Conservation (phyloP, 2,113 vertebrate species). For the Ceyx margarethae region DNA sequence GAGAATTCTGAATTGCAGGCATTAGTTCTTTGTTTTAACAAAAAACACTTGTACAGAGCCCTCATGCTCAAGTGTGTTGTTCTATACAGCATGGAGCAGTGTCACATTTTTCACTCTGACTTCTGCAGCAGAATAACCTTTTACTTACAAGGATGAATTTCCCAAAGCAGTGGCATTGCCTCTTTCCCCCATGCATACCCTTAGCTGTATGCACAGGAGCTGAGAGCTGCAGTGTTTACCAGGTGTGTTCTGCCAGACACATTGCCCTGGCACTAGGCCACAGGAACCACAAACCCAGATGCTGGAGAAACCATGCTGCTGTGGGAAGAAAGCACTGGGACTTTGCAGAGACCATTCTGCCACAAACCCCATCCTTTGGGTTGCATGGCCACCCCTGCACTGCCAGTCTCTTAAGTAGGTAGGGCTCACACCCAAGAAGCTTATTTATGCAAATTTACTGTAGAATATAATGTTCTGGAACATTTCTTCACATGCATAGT, state of each 20-base stretch:
- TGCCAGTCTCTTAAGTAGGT: neutral
- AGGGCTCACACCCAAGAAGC: neutral
- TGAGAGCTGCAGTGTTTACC: neutral
- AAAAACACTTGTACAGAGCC: neutral
- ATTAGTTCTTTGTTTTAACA: neutral
- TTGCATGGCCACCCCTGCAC: neutral
- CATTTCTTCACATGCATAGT: neutral
- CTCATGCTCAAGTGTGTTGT: neutral
- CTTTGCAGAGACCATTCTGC: neutral
- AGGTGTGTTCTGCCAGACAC: neutral
- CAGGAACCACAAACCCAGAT: neutral
- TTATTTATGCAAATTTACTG: neutral
- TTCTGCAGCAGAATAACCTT: neutral
- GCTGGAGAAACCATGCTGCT: neutral
- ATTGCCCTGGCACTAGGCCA: slow-evolving; percentile 6
- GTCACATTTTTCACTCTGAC: neutral
- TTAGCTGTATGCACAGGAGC: neutral
- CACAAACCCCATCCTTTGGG: neutral
- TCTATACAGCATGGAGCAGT: neutral
- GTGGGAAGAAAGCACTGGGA: neutral
- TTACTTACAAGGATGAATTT: neutral
- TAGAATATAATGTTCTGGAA: neutral
- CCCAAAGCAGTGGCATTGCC: neutral
- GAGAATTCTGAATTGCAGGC: neutral
- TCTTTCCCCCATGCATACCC: neutral